phyloP scores from a whole-genome alignment of 2,113 vertebrate genomes.

The Chauna torquata region DNA sequence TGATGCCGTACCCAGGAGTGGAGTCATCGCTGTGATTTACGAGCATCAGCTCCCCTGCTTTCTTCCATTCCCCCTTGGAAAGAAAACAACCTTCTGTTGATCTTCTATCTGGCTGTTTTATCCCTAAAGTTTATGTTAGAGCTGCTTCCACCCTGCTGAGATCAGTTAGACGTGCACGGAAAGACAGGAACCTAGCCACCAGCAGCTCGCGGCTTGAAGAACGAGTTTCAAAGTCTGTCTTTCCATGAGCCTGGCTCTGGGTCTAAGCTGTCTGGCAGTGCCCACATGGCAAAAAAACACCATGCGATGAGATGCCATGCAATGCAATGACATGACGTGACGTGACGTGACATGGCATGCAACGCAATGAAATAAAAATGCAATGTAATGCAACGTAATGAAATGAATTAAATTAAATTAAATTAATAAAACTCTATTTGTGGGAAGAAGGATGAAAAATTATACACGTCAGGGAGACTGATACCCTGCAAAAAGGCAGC shows the following conservation, averaged over 20 bases:
- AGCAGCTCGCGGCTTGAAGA: neutral
- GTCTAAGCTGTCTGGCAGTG: neutral
- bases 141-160: neutral
- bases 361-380: too few relatives aligned
- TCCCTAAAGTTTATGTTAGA: neutral
- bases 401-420: neutral
- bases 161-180: neutral
- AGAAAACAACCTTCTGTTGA: neutral
- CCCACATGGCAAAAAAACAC: fast-evolving
- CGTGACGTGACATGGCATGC: neutral
- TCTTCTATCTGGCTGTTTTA: neutral
- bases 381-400: too few relatives aligned
- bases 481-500: neutral
- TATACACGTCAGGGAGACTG: neutral
- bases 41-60: neutral
- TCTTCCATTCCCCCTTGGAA: neutral
- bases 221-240: neutral
- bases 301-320: neutral
- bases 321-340: too few relatives aligned
- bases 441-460: neutral
- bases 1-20: neutral
- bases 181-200: neutral
- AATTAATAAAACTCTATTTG: neutral
- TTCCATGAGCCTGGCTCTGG: too few relatives aligned
- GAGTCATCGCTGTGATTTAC: neutral